Base-by-base conservation (phyloP, 1,140 invertebrate species). In the Dreissena rostriformis region DNA sequence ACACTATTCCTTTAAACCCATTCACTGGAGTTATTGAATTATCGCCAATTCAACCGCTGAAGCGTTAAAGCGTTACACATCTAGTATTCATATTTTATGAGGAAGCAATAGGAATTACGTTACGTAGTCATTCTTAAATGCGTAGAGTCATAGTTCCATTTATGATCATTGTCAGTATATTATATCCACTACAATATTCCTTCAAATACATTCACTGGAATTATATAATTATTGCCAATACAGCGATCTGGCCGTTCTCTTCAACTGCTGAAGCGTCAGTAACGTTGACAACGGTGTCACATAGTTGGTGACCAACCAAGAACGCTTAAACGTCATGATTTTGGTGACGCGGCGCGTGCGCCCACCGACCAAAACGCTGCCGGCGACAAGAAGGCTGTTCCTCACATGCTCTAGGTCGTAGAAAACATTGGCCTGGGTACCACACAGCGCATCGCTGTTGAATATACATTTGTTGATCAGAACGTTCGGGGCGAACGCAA, bases 401-500 rank as follows among this genome's bases (percentile, higher is more conserved):
- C 63, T 57, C 6, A 87, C 88, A 1, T 79, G 78, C 17, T 68
- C 82, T 0, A 89, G 28, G 26, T 87, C 82, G 70, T 84, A 88
- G 63, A 88, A 88, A 29, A 87, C 83, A 63, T 88, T 88, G 24
- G 61, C 66, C 17, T 29, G 70, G 63, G 82, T 39, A 26, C 84
- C 86, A 28, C 87, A 88, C 74, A 88, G 68, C 8, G 77, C 77
- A 15, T 88, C 86, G 63, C 86, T 82, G 55, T 77, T 80, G 57
- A 88, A 88, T 26, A 88, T 82, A 29, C 85, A 86, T 77, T 88
- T 87, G 79, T 86, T 82, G 6, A 87, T 55, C 14, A 88, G 67
- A 10, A 75, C 84, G 28, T 88, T 86, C 14, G 87, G 87, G 26
- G 82, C 79, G 39, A 87, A 76, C 15, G 86, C 65, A 39, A 84